Base-by-base conservation (phyloP, 2,888 invertebrate species). In the Eudasyphora cyanicolor region DNA sequence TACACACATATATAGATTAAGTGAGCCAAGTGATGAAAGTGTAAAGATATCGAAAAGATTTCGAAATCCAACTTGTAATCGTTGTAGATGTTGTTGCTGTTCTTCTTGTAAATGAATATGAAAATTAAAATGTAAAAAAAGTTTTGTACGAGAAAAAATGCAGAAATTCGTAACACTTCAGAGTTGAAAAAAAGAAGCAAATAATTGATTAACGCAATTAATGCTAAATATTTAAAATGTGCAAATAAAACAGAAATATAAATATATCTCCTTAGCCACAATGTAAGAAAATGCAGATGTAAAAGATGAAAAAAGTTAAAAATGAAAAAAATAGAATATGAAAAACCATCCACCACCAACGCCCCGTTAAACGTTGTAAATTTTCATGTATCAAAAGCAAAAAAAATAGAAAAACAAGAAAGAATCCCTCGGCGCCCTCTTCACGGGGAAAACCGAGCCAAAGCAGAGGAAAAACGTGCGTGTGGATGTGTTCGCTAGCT, bases 301-400 rank as follows among this genome's bases (percentile, higher is more conserved):
- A 42, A n/a, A 24, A 38, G 38, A 17, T 38, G 27, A 24, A 67
- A 75, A 29, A 64, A 71, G 62, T n/a, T n/a, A n/a, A n/a, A n/a
- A 0, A 73, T 54, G 75, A 74, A 67, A 75, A 29, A 64, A 71
- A 69, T n/a, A n/a, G n/a, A n/a, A n/a, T 2, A 73, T 54, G 75
- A 74, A 73, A 49, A 35, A 78, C 45, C 81, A 83, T 75, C 77
- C 71, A 77, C 38, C 84, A 84, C 78, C 84, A 84, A 84, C 84
- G 84, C 84, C 84, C 84, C 84, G 60, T 81, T 78, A 76, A 78
- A 79, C 51, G 62, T 76, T 79, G 73, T 79, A 79, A 67, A 84
- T 81, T 81, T 84, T 76, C 76, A 70, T 81, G 57, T 78, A 84
- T 84, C 54, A 81, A 84, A 75, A 67, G 35, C 19, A 67, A 67